Evolutionary conservation across 2,888 invertebrate genomes (phyloP).

Genomic region (Holacanthella duospinosa): DNA sequence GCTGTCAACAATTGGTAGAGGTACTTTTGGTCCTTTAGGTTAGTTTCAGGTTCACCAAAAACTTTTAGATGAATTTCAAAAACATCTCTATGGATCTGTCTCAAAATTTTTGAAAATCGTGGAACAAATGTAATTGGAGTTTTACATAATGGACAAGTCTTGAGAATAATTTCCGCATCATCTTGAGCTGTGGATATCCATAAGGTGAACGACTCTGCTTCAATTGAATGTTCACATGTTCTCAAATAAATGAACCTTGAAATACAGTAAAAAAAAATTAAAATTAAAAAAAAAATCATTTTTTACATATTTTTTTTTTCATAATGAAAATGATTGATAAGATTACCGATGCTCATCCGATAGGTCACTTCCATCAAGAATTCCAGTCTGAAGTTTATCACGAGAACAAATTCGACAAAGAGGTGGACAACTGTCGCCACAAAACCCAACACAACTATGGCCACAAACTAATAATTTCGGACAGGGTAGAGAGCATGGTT

Average conservation of each 20-base stretch:
- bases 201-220: background rate
- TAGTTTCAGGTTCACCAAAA: no score
- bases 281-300: no score
- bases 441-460: slow-evolving; percentile 8
- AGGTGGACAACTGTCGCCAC: slow-evolving; percentile 5
- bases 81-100: no score
- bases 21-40: no score
- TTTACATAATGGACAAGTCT: slow-evolving; percentile 3
- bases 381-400: background rate
- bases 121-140: no score
- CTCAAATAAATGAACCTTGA: slow-evolving; percentile 1
- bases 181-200: background rate
- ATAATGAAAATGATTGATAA: no score
- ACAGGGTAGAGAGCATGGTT: no score
- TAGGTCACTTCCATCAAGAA: background rate
- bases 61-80: no score
- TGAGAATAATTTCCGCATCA: background rate
- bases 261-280: no score
- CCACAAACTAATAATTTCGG: background rate
- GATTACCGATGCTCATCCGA: background rate
- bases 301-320: no score
- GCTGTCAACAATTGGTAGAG: no score
- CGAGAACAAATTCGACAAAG: background rate
- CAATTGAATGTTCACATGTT: slow-evolving; percentile 1
- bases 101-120: no score